Base-by-base conservation (phyloP, 1,140 invertebrate genomes). In the Drosophila tropicalis region DNA sequence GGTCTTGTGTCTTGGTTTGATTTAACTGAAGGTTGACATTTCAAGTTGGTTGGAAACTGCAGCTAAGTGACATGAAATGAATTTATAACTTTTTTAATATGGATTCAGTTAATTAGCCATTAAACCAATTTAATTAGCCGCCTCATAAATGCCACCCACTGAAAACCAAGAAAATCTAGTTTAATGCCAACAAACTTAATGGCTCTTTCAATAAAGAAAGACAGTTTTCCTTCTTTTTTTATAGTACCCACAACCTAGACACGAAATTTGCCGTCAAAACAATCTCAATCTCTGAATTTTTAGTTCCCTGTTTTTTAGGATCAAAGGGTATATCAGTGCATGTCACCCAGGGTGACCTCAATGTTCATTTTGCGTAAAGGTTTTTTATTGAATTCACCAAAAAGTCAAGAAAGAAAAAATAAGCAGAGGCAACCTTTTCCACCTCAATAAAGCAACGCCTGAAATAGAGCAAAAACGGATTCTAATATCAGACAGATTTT, bases 61-160 rank as follows among this genome's bases (percentile, higher is more conserved):
- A 58, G 67, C 62, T 69, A 70, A 73, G 79, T 77, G 72, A 80
- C 79, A 81, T 77, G 70, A 61, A 62, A 67, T 66, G 36, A 62
- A 71, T 77, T 72, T 69, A 76, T 56, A 73, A 63, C 41, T 57
- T 56, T 76, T 12, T 72, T 86, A 68, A 63, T 68, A 68, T 75
- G 75, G 75, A 62, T 57, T 56, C 66, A 56, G 54, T 56, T 81
- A 72, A 72, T 40, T 41, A 32, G n/a, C 29, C 71, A 74, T 76
- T 76, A 76, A 58, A 70, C 72, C 58, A 41, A 70, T 79, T 87
- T 73, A 83, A 87, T 87, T 87, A 83, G 67, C 17, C 65, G 66
- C 67, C 65, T 76, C 84, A 83, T 83, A 77, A 56, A 77, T 36
- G 64, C 40, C 44, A 39, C 40, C 67, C 51, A 40, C 32, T 40